A percentile compares a stretch with the other conserved stretches of the same genome.
phyloP scores from a whole-genome alignment of 1,140 invertebrate species.

The Sycophila sp. region DNA sequence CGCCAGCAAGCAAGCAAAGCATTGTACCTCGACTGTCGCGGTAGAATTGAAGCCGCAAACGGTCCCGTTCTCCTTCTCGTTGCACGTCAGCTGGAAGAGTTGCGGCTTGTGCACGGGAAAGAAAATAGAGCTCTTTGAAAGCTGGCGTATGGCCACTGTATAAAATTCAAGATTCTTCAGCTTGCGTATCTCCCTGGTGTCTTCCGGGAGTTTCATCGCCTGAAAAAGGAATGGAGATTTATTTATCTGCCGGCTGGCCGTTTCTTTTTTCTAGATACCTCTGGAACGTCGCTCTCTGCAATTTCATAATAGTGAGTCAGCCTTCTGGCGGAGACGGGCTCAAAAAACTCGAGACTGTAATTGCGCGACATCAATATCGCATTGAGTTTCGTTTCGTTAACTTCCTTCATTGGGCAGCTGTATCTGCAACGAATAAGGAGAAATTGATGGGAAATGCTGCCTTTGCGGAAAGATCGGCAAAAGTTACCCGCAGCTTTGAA shows the following conservation, averaged over 20 bases:
- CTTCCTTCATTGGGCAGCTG: slow-evolving; percentile 67
- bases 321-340: slow-evolving; percentile 59
- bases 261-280: too few species aligned
- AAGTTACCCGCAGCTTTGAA: slow-evolving; percentile 60
- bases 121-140: slow-evolving; percentile 69
- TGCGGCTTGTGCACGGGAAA: slow-evolving; percentile 67
- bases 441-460: too few species aligned
- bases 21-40: too few species aligned
- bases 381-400: slow-evolving; percentile 61
- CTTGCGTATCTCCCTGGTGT: slow-evolving; percentile 67
- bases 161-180: slow-evolving; percentile 71
- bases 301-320: slow-evolving; percentile 60
- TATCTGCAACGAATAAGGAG: too few species aligned
- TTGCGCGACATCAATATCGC: slow-evolving; percentile 64
- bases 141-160: slow-evolving; percentile 67
- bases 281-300: slow-evolving; percentile 48
- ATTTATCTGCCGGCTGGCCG: too few species aligned
- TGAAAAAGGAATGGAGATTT: slow-evolving; percentile 14
- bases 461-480: too few species aligned
- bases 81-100: slow-evolving; percentile 47
- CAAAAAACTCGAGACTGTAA: slow-evolving; percentile 69
- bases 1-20: too few species aligned
- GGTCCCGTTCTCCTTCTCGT: background rate
- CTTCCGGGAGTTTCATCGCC: slow-evolving; percentile 46
- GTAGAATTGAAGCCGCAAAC: background rate